Base-by-base conservation (phyloP, 1,140 invertebrate genomes). In the Cecropterus lyciades region DNA sequence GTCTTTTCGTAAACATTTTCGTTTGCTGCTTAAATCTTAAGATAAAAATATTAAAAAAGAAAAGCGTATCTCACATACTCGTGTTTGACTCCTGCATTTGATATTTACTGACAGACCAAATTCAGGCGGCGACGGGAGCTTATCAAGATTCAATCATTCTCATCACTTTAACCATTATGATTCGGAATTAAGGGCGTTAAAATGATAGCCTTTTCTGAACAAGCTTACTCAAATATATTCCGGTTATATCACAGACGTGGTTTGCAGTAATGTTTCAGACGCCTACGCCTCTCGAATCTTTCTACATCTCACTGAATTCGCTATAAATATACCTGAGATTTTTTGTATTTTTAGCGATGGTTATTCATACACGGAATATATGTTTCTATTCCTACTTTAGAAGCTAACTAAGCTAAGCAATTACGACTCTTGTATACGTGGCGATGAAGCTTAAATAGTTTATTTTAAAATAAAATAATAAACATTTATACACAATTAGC, bases 141-240 rank as follows among this genome's bases (percentile, higher is more conserved):
- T 30, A 10, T 55, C 51, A 40, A 40, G 51, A 55, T 55, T 55
- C 51, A 55, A 55, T 55, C 51, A 40, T n/a, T n/a, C 14, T 14
- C 7, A 9, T 37, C 33, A 55, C 33, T 56, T 56, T 15, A 56
- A 24, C 37, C 30, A 56, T 56, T 56, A 11, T 11, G 37, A 43
- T 56, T 56, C 24, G 53, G 43, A 56, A 56, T 56, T 56, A 56
- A 16, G 16, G 53, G 13, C 3, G 37, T 37, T 5, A 33, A 43
- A 56, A 56, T 56, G 53, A 56, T 20, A 8, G 33, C 33, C 16
- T 56, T 56, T n/a, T 17, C 13, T 14, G 13, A 53, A 17, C 37
- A 56, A 56, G 16, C 43, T 56, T 56, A 42, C 37, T 37, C 33
- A 56, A 56, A 56, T 30, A 37, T 56, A 30, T 56, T 20, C 53